These are phyloP conservation scores for Drosophila macrospina DNA, from an alignment of 2,888 invertebrate genomes.

Conservation along the genomic window DNA sequence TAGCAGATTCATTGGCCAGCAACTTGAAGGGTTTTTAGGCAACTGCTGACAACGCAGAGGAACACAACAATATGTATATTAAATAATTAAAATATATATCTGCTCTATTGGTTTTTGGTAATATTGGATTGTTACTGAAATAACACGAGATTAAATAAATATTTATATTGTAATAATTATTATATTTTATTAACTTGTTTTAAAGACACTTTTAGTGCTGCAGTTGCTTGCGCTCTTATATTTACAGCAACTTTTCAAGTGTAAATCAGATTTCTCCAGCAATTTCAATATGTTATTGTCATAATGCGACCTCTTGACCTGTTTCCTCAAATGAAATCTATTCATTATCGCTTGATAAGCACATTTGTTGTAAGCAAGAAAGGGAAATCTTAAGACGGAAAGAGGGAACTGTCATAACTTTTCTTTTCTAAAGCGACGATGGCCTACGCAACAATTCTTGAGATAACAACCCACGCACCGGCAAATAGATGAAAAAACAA, in stretches of 20 bases:
- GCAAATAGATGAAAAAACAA: constrained; percentile 17
- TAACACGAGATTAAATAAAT: no score
- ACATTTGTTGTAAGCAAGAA: constrained; percentile 4
- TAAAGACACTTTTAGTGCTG: neutral
- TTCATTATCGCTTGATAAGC: constrained; percentile 24
- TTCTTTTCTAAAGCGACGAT: constrained; percentile 65
- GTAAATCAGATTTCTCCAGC: neutral
- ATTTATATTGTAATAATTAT: no score
- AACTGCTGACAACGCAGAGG: no score
- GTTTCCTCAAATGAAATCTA: constrained; percentile 25
- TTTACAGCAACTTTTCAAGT: neutral
- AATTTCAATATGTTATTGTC: neutral
- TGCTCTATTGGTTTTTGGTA: neutral
- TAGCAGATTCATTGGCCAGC: no score
- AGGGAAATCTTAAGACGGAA: neutral
- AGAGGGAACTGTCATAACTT: constrained; percentile 59
- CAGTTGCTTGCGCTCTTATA: neutral
- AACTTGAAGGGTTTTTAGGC: no score
- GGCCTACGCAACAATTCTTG: constrained; percentile 66
- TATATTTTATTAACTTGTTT: neutral
- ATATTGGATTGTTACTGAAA: neutral
- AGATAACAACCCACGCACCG: constrained; percentile 70
- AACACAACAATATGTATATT: no score
- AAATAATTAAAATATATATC: neutral
- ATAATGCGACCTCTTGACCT: constrained; percentile 37